Conservation (phyloP, 2,888 invertebrate species). For the Trichopoda pennipes region DNA sequence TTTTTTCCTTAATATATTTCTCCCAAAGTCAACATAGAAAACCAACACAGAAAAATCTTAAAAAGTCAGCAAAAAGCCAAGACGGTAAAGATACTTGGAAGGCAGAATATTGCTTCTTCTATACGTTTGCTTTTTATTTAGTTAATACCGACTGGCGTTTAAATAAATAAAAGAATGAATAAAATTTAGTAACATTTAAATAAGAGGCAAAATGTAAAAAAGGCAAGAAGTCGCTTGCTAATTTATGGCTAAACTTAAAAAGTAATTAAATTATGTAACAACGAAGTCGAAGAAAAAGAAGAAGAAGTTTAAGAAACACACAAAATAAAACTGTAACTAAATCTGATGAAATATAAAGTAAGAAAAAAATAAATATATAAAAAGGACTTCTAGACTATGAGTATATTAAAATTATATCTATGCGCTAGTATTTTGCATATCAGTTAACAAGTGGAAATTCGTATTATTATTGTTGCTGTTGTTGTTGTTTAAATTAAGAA, state of each 20-base stretch:
- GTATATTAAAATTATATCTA: conserved; percentile 37
- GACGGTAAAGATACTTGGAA: not conserved
- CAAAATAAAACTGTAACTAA: conserved; percentile 34
- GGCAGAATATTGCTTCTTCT: conserved; percentile 18
- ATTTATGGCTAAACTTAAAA: conserved; percentile 69
- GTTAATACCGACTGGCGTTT: conserved; percentile 48
- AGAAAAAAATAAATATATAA: no score
- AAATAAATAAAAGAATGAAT: conserved; percentile 46
- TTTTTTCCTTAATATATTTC: not conserved
- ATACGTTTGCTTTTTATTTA: conserved; percentile 12
- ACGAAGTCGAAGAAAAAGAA: conserved; percentile 14
- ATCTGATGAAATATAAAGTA: conserved; percentile 6
- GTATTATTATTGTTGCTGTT: not conserved
- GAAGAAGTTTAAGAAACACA: not conserved
- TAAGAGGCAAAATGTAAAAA: conserved; percentile 1
- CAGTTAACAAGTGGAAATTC: not conserved
- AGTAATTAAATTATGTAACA: conserved; percentile 67
- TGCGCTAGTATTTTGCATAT: not conserved
- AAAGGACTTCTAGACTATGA: conserved; percentile 27
- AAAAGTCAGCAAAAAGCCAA: not conserved
- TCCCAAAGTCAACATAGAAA: conserved; percentile 22
- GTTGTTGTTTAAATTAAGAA: conserved; percentile 18
- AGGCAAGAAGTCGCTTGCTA: conserved; percentile 32
- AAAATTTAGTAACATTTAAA: conserved; percentile 59
- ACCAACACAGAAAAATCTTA: not conserved